These are phyloP conservation scores for Siniperca chuatsi DNA, from an alignment of 2,113 vertebrate species.

Conservation along the genomic window DNA sequence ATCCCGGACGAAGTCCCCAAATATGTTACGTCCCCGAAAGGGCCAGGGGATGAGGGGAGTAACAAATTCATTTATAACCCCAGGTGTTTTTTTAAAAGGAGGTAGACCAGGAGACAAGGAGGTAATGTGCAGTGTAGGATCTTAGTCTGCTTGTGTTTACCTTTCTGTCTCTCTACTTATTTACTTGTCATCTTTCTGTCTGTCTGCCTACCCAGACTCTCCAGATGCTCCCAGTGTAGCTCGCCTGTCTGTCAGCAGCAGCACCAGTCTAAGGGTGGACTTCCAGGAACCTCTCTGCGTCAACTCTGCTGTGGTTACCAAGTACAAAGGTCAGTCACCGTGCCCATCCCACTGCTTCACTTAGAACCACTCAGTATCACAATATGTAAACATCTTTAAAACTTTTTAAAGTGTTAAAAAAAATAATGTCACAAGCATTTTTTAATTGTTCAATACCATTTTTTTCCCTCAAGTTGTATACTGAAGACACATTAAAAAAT, in stretches of 20 bases:
- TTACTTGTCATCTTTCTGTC: slow-evolving; percentile 21
- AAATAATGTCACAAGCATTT: not conserved
- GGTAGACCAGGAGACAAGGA: too few relatives aligned
- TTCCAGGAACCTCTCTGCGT: slow-evolving; percentile 90
- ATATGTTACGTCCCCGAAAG: too few relatives aligned
- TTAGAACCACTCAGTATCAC: slow-evolving; percentile 23
- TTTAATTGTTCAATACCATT: not conserved
- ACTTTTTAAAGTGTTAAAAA: not conserved
- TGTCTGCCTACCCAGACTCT: slow-evolving; percentile 78
- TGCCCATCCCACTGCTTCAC: slow-evolving; percentile 1
- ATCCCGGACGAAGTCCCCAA: too few relatives aligned
- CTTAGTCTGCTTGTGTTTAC: not conserved
- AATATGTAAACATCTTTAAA: not conserved
- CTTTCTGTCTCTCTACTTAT: slow-evolving; percentile 7
- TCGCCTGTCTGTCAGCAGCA: slow-evolving; percentile 88
- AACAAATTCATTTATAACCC: too few relatives aligned
- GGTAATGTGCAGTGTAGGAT: not conserved
- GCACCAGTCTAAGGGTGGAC: slow-evolving; percentile 87
- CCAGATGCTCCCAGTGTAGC: slow-evolving; percentile 87
- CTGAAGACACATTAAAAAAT: not conserved
- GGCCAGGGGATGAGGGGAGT: too few relatives aligned
- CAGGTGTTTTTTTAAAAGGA: too few relatives aligned
- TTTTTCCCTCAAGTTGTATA: not conserved
- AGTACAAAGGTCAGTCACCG: slow-evolving; percentile 88
- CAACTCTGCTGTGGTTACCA: slow-evolving; percentile 91